These are phyloP conservation scores for Caenorhabditis sp. DNA, from an alignment of 2,888 invertebrate species.

Conservation along the genomic window DNA sequence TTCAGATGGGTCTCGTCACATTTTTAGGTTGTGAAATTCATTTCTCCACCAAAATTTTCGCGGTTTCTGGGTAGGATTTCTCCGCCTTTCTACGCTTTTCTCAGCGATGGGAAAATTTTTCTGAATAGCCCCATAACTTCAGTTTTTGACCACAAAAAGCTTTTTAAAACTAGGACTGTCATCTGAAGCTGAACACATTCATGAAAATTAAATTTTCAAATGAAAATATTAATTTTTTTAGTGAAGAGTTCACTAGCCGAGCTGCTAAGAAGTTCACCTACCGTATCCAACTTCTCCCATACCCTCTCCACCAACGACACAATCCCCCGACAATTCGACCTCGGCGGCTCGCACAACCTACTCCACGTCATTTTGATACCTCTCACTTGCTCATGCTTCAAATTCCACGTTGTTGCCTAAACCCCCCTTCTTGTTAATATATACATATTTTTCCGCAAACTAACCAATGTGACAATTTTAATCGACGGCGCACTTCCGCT, in stretches of 20 bases:
- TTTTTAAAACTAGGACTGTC: too few species aligned
- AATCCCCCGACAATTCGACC: conserved; percentile 66
- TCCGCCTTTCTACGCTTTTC: too few species aligned
- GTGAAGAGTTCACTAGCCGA: not conserved
- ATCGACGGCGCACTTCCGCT: conserved; percentile 55
- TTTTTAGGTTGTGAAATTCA: too few species aligned
- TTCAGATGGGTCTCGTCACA: too few species aligned
- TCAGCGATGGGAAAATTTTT: too few species aligned
- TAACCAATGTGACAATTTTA: conserved; percentile 52
- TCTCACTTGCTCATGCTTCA: conserved; percentile 61
- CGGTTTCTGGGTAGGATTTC: too few species aligned
- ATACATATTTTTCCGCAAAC: not conserved
- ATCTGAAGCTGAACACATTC: too few species aligned
- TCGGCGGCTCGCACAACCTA: conserved; percentile 65
- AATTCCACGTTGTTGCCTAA: conserved; percentile 62
- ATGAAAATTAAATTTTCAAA: too few species aligned
- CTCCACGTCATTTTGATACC: conserved; percentile 65
- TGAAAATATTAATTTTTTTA: too few species aligned
- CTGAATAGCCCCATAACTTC: too few species aligned
- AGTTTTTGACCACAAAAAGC: too few species aligned
- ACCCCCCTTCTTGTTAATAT: conserved; percentile 6
- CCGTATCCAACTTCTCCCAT: conserved; percentile 66
- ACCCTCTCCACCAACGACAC: conserved; percentile 66
- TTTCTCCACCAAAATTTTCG: too few species aligned
- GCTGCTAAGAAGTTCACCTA: conserved; percentile 25